Evolutionary conservation across 2,797 vertebrate species (phyloP).

Genomic region (Peromyscus melanophrys): DNA sequence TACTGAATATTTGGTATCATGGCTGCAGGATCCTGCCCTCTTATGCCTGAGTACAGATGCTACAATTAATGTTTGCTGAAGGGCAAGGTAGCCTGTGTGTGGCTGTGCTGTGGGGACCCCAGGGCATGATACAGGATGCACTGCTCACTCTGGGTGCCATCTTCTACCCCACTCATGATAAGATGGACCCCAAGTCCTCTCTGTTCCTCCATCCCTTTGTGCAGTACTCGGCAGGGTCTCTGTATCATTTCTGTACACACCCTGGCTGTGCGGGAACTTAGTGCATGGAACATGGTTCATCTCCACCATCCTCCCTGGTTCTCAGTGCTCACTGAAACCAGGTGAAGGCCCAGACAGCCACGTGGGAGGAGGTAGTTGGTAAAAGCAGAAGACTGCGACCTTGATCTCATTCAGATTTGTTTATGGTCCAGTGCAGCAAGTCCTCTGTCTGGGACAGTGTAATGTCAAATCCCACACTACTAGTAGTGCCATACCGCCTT

Average conservation of each 20-base stretch:
- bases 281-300: accelerated
- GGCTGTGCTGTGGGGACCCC: neutral
- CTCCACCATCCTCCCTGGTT: no score
- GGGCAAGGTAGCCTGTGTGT: no score
- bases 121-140: neutral
- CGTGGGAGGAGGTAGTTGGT: accelerated
- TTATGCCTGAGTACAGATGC: neutral
- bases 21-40: neutral
- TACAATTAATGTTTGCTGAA: neutral
- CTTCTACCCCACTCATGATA: neutral
- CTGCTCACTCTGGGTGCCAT: neutral
- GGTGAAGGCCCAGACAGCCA: accelerated
- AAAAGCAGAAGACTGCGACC: neutral
- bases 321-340: neutral
- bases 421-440: neutral
- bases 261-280: neutral
- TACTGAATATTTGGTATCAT: neutral
- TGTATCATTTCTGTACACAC: neutral
- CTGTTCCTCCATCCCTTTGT: neutral
- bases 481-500: neutral
- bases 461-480: neutral
- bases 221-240: neutral
- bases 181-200: neutral
- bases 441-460: neutral
- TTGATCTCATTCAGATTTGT: neutral